A percentile compares a stretch with the other conserved stretches of the same genome.
Conservation (phyloP, 2,888 invertebrate genomes). For the Hirtodrosophila cameraria region DNA sequence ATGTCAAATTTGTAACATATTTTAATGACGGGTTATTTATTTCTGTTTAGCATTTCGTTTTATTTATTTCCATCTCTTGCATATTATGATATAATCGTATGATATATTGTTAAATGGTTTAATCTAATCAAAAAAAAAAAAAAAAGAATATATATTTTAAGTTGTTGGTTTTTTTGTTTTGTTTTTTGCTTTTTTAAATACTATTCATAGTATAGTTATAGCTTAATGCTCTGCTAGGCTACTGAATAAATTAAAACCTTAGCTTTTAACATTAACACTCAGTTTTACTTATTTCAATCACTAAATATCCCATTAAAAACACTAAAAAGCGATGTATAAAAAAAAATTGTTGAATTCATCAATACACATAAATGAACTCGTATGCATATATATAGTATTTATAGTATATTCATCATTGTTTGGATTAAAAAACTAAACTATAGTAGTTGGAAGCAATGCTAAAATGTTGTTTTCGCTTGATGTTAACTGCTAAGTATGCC, state of each 20-base stretch:
- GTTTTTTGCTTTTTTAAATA: conserved; percentile 42
- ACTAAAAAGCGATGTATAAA: conserved; percentile 63
- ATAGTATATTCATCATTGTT: not conserved
- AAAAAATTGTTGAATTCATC: conserved; percentile 22
- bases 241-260: conserved; percentile 74
- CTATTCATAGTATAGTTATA: conserved; percentile 49
- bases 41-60: conserved; percentile 25
- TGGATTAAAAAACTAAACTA: conserved; percentile 22
- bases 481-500: conserved; percentile 60
- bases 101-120: conserved; percentile 48
- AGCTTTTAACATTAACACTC: conserved; percentile 47
- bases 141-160: no score
- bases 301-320: conserved; percentile 50
- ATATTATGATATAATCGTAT: conserved; percentile 39
- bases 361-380: conserved; percentile 14
- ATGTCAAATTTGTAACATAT: conserved; percentile 64
- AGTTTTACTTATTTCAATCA: conserved; percentile 39
- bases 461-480: conserved; percentile 40
- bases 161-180: conserved; percentile 11
- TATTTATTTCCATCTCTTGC: conserved; percentile 33
- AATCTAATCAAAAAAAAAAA: conserved; percentile 66
- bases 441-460: conserved; percentile 59
- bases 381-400: conserved; percentile 1
- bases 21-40: conserved; percentile 52
- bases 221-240: conserved; percentile 62